These are phyloP conservation scores for Nannoperca australis DNA, from an alignment of 2,797 vertebrate genomes.

Conservation along the genomic window DNA sequence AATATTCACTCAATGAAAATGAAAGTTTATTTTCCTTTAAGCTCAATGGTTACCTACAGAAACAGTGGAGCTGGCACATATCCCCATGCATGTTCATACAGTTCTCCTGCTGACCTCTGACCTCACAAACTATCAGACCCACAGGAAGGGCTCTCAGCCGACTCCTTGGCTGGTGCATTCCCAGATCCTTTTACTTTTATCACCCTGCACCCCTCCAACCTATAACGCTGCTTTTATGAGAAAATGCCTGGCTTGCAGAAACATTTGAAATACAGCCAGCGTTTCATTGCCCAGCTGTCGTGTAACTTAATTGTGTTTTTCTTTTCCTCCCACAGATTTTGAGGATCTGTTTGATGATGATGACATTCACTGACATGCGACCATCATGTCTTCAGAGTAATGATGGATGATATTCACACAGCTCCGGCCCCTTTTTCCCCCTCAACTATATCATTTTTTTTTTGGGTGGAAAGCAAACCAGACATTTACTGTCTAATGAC, in stretches of 20 bases:
- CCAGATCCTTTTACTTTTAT: constrained; percentile 67
- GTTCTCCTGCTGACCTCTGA: constrained; percentile 62
- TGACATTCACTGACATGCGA: constrained; percentile 67
- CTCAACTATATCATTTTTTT: constrained; percentile 29
- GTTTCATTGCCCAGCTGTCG: constrained; percentile 12
- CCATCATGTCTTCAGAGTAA: constrained; percentile 12
- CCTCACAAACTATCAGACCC: constrained; percentile 67
- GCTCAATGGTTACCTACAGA: constrained; percentile 9
- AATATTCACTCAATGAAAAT: neutral
- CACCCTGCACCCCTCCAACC: constrained; percentile 52
- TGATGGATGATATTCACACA: constrained; percentile 48
- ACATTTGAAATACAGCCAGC: constrained; percentile 31
- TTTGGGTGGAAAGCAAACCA: constrained; percentile 59
- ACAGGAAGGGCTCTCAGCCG: constrained; percentile 49
- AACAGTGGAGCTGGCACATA: constrained; percentile 47
- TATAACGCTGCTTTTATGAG: constrained; percentile 51
- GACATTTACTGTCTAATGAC: constrained; percentile 76
- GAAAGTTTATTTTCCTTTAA: constrained; percentile 1
- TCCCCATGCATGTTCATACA: constrained; percentile 62
- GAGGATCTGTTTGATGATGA: constrained; percentile 75
- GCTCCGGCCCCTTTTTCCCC: constrained; percentile 2
- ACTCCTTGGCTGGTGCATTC: constrained; percentile 40
- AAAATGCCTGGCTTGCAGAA: constrained; percentile 40
- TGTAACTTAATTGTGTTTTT: constrained; percentile 19
- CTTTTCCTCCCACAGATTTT: constrained; percentile 60